Evolutionary conservation across 2,113 vertebrate genomes (phyloP).

Genomic region (Scophthalmus maximus): DNA sequence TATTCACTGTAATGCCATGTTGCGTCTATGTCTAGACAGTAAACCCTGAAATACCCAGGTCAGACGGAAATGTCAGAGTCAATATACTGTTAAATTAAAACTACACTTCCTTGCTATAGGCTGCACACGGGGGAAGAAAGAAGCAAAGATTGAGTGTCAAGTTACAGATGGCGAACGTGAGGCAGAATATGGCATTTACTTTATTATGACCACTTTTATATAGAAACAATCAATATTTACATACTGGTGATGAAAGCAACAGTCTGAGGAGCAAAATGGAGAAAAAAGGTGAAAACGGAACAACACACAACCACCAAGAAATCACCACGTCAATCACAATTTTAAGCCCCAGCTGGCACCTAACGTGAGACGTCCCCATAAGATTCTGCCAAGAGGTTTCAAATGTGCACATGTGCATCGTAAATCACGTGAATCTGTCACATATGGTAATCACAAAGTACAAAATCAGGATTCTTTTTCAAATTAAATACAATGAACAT

Average conservation of each 20-base stretch:
- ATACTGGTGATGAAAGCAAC: conserved; percentile 58
- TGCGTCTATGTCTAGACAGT: conserved; percentile 61
- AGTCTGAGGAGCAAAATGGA: conserved; percentile 48
- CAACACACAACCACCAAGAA: conserved; percentile 54
- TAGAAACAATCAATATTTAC: conserved; percentile 79
- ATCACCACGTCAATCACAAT: conserved; percentile 60
- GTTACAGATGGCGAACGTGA: conserved; percentile 30
- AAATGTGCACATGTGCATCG: conserved; percentile 66
- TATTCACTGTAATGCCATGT: conserved; percentile 73
- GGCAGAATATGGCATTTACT: conserved; percentile 57
- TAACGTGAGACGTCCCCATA: background rate
- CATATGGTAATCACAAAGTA: conserved; percentile 59
- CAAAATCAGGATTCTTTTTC: conserved; percentile 41
- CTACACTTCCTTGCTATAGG: background rate
- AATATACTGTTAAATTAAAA: conserved; percentile 16
- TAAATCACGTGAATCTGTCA: conserved; percentile 58
- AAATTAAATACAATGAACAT: conserved; percentile 52
- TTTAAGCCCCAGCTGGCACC: conserved; percentile 40
- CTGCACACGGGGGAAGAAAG: background rate
- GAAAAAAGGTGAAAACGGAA: conserved; percentile 51
- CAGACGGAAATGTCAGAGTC: conserved; percentile 47
- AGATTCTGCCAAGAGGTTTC: conserved; percentile 32
- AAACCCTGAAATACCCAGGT: conserved; percentile 60
- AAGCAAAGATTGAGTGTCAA: background rate
- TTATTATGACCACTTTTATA: conserved; percentile 73